These are phyloP conservation scores for Thaumatotibia leucotreta DNA, from an alignment of 1,140 invertebrate species.

Conservation along the genomic window DNA sequence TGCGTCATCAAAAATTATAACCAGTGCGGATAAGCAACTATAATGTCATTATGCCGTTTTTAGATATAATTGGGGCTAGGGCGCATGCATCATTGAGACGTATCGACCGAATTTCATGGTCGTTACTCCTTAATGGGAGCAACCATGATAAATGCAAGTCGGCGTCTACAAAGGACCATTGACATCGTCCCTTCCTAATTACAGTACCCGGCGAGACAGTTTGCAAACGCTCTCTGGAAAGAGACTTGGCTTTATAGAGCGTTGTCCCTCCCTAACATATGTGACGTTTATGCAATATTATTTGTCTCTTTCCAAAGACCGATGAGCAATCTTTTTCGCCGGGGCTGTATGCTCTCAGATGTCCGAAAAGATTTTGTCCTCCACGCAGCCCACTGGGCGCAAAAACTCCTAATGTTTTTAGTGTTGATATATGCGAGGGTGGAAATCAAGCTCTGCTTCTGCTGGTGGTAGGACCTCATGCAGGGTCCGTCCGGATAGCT, in stretches of 20 bases:
- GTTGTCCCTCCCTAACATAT: too few relatives aligned
- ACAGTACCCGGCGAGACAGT: too few relatives aligned
- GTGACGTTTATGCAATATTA: too few relatives aligned
- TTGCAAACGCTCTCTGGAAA: too few relatives aligned
- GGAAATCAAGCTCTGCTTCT: too few relatives aligned
- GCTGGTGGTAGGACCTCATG: too few relatives aligned
- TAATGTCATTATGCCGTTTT: slow-evolving; percentile 38
- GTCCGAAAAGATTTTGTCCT: slow-evolving; percentile 38
- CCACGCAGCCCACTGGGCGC: slow-evolving; percentile 20
- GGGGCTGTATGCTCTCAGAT: slow-evolving; percentile 40
- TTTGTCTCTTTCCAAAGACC: too few relatives aligned
- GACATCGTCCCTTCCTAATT: slow-evolving; percentile 46
- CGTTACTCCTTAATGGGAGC: slow-evolving; percentile 58
- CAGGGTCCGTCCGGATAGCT: too few relatives aligned
- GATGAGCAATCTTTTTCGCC: too few relatives aligned
- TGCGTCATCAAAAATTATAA: neutral
- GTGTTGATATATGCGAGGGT: too few relatives aligned
- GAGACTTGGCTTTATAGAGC: too few relatives aligned
- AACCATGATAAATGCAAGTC: slow-evolving; percentile 49
- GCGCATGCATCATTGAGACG: slow-evolving; percentile 44
- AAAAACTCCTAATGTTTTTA: slow-evolving; percentile 23
- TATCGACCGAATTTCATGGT: slow-evolving; percentile 59
- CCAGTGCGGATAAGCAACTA: slow-evolving; percentile 21
- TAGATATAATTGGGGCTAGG: slow-evolving; percentile 49
- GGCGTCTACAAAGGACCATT: slow-evolving; percentile 51